A percentile compares a stretch with the other conserved stretches of the same genome.
Conservation (phyloP, 2,113 vertebrate genomes). For the Tichodroma muraria region DNA sequence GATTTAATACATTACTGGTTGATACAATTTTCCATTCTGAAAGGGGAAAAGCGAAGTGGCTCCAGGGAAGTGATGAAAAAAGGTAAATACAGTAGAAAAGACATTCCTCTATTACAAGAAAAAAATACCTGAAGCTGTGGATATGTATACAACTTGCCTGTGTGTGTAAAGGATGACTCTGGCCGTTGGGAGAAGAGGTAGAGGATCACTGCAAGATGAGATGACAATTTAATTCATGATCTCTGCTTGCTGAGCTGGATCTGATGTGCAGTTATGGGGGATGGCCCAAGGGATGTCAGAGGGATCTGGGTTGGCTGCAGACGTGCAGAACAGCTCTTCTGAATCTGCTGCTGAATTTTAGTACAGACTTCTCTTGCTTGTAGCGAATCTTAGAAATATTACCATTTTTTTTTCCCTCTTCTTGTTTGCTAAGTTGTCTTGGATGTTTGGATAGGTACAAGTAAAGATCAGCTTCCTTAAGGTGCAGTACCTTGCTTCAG, state of each 20-base stretch:
- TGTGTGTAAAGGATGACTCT: background rate
- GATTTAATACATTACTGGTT: background rate
- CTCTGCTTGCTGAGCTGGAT: background rate
- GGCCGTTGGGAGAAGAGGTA: background rate
- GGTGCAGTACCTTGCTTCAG: background rate
- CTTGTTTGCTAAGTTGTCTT: background rate
- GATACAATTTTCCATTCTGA: background rate
- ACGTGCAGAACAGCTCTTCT: background rate
- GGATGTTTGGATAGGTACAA: background rate
- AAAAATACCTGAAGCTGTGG: background rate
- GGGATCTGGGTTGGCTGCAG: background rate
- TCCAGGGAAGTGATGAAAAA: background rate
- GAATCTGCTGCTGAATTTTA: background rate
- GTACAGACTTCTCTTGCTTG: background rate
- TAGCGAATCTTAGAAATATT: background rate
- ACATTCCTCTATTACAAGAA: background rate
- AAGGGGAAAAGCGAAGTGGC: background rate
- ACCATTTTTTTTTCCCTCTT: background rate
- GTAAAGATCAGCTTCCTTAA: background rate
- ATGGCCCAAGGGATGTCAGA: background rate
- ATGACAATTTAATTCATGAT: background rate
- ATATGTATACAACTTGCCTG: rapidly evolving
- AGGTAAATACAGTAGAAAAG: background rate
- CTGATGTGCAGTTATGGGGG: background rate
- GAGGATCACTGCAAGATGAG: background rate